These are phyloP conservation scores for Bombyx huttoni DNA, from an alignment of 2,888 invertebrate genomes.

Conservation along the genomic window DNA sequence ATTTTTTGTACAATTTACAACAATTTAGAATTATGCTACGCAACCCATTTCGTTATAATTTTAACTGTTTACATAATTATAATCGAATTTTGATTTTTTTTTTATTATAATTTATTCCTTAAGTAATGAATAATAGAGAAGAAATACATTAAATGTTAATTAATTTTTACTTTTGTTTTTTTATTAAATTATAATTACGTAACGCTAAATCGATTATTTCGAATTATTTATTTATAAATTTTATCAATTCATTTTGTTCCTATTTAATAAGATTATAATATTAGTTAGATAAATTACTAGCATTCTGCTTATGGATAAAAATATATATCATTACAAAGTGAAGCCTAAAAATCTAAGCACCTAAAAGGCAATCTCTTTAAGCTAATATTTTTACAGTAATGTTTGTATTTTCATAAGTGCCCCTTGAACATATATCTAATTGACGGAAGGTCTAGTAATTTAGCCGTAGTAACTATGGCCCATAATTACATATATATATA, in stretches of 20 bases:
- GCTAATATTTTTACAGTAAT: constrained; percentile 1
- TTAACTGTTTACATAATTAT: neutral
- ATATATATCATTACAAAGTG: constrained; percentile 7
- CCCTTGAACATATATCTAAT: too few relatives aligned
- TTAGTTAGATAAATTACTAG: constrained; percentile 12
- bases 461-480: too few relatives aligned
- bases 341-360: constrained; percentile 9
- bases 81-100: constrained; percentile 5
- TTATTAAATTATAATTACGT: neutral
- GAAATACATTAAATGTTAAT: neutral
- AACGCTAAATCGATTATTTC: too few relatives aligned
- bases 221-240: too few relatives aligned
- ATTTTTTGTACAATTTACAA: constrained; percentile 50
- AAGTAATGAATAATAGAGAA: neutral
- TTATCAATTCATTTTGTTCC: neutral
- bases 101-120: neutral
- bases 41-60: constrained; percentile 33
- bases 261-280: neutral
- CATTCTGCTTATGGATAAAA: constrained; percentile 13
- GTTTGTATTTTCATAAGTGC: neutral
- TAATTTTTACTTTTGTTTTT: neutral
- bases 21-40: constrained; percentile 65
- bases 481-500: too few relatives aligned
- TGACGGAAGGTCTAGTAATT: too few relatives aligned
- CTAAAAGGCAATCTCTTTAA: constrained; percentile 12